phyloP scores from a whole-genome alignment of 2,888 invertebrate genomes.

The Tipula lateralis region DNA sequence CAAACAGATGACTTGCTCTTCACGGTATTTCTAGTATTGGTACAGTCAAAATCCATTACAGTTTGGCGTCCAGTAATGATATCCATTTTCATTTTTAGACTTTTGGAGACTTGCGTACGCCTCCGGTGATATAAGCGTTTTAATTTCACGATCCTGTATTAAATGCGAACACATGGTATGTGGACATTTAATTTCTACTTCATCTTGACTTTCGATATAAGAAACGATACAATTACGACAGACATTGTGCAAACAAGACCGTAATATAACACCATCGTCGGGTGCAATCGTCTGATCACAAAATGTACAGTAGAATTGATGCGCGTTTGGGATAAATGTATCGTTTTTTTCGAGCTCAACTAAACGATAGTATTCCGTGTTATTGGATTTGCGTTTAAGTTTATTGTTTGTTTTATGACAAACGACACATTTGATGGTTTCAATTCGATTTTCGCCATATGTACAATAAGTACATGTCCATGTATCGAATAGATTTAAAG shows the following conservation, averaged over 20 bases:
- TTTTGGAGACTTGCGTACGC: too few species aligned
- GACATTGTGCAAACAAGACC: neutral
- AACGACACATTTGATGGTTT: neutral
- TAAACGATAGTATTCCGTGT: neutral
- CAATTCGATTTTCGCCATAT: neutral
- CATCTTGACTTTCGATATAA: neutral
- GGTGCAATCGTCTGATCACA: neutral
- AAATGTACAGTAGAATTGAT: neutral
- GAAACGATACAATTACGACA: neutral
- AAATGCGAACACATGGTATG: neutral
- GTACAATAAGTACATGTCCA: neutral
- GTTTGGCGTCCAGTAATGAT: too few species aligned
- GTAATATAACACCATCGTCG: neutral
- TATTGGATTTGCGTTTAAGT: neutral
- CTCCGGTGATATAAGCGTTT: neutral
- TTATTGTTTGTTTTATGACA: neutral
- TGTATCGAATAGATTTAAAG: neutral
- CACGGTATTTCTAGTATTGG: too few species aligned
- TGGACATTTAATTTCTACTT: neutral
- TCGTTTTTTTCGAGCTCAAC: neutral
- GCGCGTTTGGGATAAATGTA: neutral
- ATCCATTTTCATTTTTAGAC: too few species aligned
- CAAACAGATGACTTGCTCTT: too few species aligned
- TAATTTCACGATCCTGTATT: neutral
- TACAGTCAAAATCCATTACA: too few species aligned